Evolutionary conservation across 2,797 vertebrate genomes (phyloP).

Genomic region (Glossophaga mutica): DNA sequence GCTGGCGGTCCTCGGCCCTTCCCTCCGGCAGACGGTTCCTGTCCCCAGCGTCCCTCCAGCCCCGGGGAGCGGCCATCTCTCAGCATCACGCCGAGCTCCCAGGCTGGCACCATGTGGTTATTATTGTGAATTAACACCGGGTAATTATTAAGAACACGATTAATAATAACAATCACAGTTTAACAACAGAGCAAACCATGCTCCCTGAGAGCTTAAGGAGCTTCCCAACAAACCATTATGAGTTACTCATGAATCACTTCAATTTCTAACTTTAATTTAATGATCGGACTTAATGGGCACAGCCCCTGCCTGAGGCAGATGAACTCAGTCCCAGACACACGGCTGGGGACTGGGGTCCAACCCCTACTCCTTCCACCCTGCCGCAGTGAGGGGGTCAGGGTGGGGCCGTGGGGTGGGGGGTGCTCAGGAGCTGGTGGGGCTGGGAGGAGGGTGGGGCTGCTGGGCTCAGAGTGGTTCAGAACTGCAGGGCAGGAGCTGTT

Average conservation of each 20-base stretch:
- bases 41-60: accelerated
- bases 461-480: background rate
- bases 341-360: background rate
- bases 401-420: too few species aligned
- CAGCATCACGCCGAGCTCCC: background rate
- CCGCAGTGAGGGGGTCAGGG: background rate
- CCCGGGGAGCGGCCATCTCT: background rate
- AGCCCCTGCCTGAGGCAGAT: conserved; percentile 20
- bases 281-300: conserved; percentile 54
- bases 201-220: conserved; percentile 64
- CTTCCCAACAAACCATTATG: conserved; percentile 63
- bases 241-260: conserved; percentile 70
- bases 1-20: background rate
- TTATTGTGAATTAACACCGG: conserved; percentile 47
- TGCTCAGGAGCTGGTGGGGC: background rate
- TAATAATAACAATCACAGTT: conserved; percentile 72
- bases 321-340: background rate
- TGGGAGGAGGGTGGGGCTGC: background rate
- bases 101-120: background rate
- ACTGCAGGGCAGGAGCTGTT: background rate
- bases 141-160: conserved; percentile 66
- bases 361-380: background rate
- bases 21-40: background rate
- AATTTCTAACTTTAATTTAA: conserved; percentile 66
- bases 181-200: conserved; percentile 56